Conservation (phyloP, 2,113 vertebrate species). For the Merops nubicus region DNA sequence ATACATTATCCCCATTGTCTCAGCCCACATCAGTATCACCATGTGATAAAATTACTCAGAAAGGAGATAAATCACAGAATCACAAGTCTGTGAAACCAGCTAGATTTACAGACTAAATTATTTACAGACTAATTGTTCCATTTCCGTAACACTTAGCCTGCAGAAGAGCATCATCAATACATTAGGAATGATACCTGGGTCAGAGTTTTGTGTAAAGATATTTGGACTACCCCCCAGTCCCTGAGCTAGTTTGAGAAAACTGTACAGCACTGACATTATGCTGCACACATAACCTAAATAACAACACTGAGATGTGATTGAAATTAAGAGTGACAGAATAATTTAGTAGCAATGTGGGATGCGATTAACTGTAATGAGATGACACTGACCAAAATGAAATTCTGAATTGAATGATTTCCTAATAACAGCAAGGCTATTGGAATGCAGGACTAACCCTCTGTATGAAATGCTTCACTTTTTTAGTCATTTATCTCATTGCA, state of each 20-base stretch:
- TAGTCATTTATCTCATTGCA: not conserved
- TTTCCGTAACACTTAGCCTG: not conserved
- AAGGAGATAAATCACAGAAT: not conserved
- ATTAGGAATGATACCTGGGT: not conserved
- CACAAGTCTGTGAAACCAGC: not conserved
- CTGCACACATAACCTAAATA: not conserved
- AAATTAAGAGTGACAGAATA: constrained; percentile 59
- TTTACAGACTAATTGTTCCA: not conserved
- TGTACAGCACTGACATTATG: not conserved
- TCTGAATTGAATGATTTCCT: constrained; percentile 42
- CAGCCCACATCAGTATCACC: not conserved
- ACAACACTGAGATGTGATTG: not conserved
- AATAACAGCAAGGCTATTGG: not conserved
- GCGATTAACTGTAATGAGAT: constrained; percentile 36
- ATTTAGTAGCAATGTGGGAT: constrained; percentile 33
- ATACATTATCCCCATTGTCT: not conserved
- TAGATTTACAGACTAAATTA: not conserved
- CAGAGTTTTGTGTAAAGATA: not conserved
- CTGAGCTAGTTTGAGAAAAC: not conserved
- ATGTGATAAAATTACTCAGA: not conserved
- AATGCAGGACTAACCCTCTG: not conserved
- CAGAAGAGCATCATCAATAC: not conserved
- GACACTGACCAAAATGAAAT: constrained; percentile 50
- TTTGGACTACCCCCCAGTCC: not conserved
- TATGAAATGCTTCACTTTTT: not conserved